A percentile compares a stretch with the other conserved stretches of the same genome.
These are phyloP conservation scores for Rhabdornis inornatus DNA, from an alignment of 2,113 vertebrate species.

Conservation along the genomic window DNA sequence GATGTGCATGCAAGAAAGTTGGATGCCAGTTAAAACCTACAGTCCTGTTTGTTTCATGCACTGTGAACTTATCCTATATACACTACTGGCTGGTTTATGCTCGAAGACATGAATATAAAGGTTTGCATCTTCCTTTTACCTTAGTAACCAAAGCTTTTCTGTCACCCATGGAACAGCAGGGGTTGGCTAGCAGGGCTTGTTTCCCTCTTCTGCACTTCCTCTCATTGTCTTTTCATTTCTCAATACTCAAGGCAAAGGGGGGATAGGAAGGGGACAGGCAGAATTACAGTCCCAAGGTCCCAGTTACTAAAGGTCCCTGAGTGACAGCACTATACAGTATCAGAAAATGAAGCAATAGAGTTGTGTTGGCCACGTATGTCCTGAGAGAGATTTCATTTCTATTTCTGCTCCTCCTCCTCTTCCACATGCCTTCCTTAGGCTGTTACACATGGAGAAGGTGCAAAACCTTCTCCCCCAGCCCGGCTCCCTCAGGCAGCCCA, in stretches of 20 bases:
- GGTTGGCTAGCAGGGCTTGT: background rate
- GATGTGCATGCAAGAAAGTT: conserved; percentile 49
- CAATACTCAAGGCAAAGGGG: background rate
- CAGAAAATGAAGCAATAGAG: conserved; percentile 47
- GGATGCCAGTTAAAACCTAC: conserved; percentile 42
- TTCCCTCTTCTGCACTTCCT: background rate
- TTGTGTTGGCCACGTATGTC: conserved; percentile 28
- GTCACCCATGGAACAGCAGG: background rate
- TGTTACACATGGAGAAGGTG: background rate
- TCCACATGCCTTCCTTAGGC: background rate
- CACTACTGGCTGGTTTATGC: conserved; percentile 36
- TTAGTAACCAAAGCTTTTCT: conserved; percentile 8
- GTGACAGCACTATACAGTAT: conserved; percentile 60
- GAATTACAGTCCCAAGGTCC: conserved; percentile 59
- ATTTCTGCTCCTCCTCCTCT: background rate
- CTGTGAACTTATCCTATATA: conserved; percentile 51
- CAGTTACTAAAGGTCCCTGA: conserved; percentile 66
- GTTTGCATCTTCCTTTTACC: background rate
- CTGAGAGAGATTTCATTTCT: conserved; percentile 62
- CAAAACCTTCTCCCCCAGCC: background rate
- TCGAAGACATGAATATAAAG: conserved; percentile 22
- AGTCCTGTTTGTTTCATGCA: conserved; percentile 50
- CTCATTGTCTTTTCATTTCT: background rate
- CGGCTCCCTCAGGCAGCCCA: background rate
- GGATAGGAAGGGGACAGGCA: background rate